Percentiles rank a stretch among this genome's conserved stretches.
These are phyloP conservation scores for Hydrocynus forskahlii DNA, from an alignment of 2,797 vertebrate genomes.

Conservation along the genomic window DNA sequence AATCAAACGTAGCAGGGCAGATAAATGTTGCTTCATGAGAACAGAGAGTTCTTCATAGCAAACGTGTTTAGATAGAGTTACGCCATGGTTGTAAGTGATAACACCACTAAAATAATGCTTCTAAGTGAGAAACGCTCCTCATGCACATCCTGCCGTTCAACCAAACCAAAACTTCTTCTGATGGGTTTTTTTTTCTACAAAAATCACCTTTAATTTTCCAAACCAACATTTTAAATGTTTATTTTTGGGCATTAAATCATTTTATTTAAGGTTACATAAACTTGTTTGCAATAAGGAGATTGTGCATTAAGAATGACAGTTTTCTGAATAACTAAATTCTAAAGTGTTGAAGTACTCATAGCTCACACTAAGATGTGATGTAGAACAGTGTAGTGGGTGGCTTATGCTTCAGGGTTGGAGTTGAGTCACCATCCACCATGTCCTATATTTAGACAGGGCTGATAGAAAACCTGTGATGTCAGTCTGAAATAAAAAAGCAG, in stretches of 20 bases:
- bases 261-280: not conserved
- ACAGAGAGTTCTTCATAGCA: not conserved
- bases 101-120: not conserved
- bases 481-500: not conserved
- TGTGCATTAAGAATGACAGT: not conserved
- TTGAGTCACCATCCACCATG: constrained; percentile 14
- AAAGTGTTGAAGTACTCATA: constrained; percentile 7
- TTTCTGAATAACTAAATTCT: not conserved
- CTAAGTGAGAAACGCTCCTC: not conserved
- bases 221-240: too few relatives aligned
- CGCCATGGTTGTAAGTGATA: not conserved
- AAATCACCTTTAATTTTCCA: not conserved
- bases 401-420: not conserved
- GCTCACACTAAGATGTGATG: not conserved
- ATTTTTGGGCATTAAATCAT: too few relatives aligned
- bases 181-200: not conserved
- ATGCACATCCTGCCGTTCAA: not conserved
- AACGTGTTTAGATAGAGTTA: not conserved
- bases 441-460: constrained; percentile 31
- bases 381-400: not conserved
- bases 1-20: not conserved
- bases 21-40: not conserved
- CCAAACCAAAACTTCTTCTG: not conserved
- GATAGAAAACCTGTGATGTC: not conserved
- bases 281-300: not conserved